Percentiles rank a stretch among this genome's conserved stretches.
Conservation (phyloP, 2,113 vertebrate species). For the Perccottus glenii region DNA sequence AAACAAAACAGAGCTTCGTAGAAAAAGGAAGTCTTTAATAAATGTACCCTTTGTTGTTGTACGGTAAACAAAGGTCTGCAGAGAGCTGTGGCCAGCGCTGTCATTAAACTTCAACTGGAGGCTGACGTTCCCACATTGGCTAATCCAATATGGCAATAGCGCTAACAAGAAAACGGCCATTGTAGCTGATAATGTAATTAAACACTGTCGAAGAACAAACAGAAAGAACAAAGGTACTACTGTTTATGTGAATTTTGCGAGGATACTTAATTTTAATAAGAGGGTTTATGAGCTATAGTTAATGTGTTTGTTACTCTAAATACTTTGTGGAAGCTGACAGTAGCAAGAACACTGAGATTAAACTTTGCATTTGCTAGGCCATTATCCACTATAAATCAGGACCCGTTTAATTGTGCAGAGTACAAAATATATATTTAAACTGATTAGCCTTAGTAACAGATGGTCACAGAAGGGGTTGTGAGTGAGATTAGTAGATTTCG, state of each 20-base stretch:
- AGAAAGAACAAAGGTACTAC: slow-evolving; percentile 14
- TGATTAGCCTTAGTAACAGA: slow-evolving; percentile 1
- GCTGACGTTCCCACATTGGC: neutral
- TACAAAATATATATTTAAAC: slow-evolving; percentile 2
- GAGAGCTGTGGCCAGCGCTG: neutral
- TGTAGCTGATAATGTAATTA: slow-evolving; percentile 30
- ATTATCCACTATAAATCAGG: neutral
- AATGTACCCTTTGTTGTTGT: slow-evolving; percentile 24
- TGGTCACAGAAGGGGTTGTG: neutral
- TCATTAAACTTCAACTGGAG: slow-evolving; percentile 27
- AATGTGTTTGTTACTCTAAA: too few species aligned
- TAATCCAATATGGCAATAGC: slow-evolving; percentile 26
- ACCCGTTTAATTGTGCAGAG: neutral
- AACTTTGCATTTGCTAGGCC: neutral
- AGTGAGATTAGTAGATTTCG: neutral
- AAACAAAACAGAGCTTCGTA: slow-evolving; percentile 6
- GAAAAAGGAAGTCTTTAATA: slow-evolving; percentile 8
- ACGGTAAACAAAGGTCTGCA: slow-evolving; percentile 7
- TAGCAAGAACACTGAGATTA: neutral
- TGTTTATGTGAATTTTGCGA: neutral
- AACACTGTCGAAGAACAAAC: slow-evolving; percentile 11
- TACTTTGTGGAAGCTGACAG: neutral
- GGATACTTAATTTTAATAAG: neutral
- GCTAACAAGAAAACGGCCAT: slow-evolving; percentile 13
- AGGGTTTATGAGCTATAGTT: neutral